These are phyloP conservation scores for Teleopsis dalmanni DNA, from an alignment of 1,140 invertebrate species.

Conservation along the genomic window DNA sequence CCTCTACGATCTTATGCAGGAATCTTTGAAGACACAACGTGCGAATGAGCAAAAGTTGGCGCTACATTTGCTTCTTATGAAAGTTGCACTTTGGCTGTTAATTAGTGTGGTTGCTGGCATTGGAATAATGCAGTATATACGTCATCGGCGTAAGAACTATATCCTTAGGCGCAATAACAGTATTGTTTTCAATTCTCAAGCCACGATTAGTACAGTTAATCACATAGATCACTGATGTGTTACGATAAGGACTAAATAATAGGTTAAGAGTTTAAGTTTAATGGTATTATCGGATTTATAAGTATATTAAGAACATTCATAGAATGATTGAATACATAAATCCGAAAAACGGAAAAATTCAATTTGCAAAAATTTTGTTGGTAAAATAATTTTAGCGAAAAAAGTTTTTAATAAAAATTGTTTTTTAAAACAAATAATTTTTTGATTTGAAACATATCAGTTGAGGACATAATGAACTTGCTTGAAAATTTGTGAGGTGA, in stretches of 20 bases:
- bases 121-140: conserved; percentile 7
- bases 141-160: conserved; percentile 10
- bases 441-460: too few relatives aligned
- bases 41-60: conserved; percentile 23
- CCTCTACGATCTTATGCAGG: conserved; percentile 15
- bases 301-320: too few relatives aligned
- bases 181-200: conserved; percentile 34
- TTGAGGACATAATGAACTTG: too few relatives aligned
- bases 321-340: too few relatives aligned
- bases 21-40: conserved; percentile 24
- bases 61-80: conserved; percentile 25
- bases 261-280: too few relatives aligned
- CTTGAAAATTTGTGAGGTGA: too few relatives aligned
- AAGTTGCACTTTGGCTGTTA: conserved; percentile 18
- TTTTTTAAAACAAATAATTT: too few relatives aligned
- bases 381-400: too few relatives aligned
- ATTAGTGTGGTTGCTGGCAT: conserved; percentile 9
- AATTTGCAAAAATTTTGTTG: too few relatives aligned
- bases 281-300: too few relatives aligned
- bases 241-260: conserved; percentile 2
- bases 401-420: too few relatives aligned
- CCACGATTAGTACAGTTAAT: conserved; percentile 28
- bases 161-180: conserved; percentile 23
- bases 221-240: conserved; percentile 8
- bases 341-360: too few relatives aligned